Evolutionary conservation across 2,888 invertebrate species (phyloP).

Genomic region (Notocelia uddmanniana): DNA sequence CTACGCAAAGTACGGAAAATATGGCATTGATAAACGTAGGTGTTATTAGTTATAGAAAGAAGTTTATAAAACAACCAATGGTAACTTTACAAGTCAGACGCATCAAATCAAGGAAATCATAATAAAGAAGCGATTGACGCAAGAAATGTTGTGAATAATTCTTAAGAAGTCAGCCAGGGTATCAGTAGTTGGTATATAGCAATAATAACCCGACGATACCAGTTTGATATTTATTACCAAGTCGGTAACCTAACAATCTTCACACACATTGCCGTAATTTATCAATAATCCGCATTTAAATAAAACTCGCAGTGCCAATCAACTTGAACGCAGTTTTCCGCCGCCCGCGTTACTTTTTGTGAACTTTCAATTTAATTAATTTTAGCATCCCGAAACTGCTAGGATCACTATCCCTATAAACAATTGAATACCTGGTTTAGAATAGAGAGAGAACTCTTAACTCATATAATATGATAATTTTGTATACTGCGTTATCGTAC

Average conservation of each 20-base stretch:
- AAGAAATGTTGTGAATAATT: conserved; percentile 13
- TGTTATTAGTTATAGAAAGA: neutral
- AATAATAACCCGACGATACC: neutral
- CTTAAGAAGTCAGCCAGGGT: conserved; percentile 5
- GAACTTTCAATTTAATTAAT: no score
- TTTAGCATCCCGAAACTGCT: no score
- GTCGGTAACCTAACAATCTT: neutral
- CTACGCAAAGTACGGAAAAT: neutral
- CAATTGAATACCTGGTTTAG: no score
- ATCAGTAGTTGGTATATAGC: conserved; percentile 6
- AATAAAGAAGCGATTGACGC: conserved; percentile 18
- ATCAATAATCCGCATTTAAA: neutral
- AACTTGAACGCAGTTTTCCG: no score
- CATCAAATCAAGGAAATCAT: conserved; percentile 14
- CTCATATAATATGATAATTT: no score
- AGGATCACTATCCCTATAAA: no score
- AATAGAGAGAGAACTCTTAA: no score
- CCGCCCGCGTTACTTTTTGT: no score
- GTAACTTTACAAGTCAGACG: neutral
- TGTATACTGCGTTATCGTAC: no score
- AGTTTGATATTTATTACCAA: conserved; percentile 1
- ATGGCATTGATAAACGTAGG: neutral
- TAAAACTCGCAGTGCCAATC: no score
- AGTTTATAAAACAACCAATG: conserved; percentile 3
- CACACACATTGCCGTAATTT: neutral